Base-by-base conservation (phyloP, 37 sponge, comb jelly and placozoan species). In the Ephydatia muelleri region DNA sequence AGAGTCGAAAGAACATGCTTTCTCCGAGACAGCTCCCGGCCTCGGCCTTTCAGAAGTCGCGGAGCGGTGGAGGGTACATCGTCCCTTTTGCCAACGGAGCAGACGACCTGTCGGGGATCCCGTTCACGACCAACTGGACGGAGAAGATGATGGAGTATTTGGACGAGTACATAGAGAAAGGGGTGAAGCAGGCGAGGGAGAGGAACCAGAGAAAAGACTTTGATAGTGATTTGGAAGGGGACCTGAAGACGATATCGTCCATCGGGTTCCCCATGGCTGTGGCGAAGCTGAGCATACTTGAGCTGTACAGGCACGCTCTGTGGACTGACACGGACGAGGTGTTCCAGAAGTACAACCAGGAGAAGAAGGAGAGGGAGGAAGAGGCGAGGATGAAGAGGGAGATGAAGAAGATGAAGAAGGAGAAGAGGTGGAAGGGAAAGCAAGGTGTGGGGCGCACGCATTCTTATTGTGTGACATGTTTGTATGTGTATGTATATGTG, bases 301-400 rank as follows among this genome's bases (percentile, higher is more conserved):
- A 57, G 57, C 57, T 57, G 57, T 57, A 57, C 57, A 14, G 57
- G 57, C 57, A 57, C 16, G 57, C 57, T 14, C 57, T 57, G 19
- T 57, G 57, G 57, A 57, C 57, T 1, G 57, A 57, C 57, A 57
- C 57, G 57, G 57, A 57, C 16, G 76, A 39, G 34, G 38, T 39
- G 33, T 37, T 40, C 22, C 76, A 75, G 34, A 26, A 75, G 34
- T 37, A 37, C 30, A 39, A 33, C 76, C 76, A 75, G 33, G 76
- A 75, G 34, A 39, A 40, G 76, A 36, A 37, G 33, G 38, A 75
- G 33, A 75, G 34, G 38, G 38, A 75, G 25, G 11, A 14, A 12
- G 76, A 75, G 34, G 40, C 9, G 26, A 26, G n/a, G 38, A 75
- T 22, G 34, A 33, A 12, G 38, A 75, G 57, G 57, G 12, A 14